Evolutionary conservation across 2,797 vertebrate species (phyloP).

Genomic region (Karalla daura): DNA sequence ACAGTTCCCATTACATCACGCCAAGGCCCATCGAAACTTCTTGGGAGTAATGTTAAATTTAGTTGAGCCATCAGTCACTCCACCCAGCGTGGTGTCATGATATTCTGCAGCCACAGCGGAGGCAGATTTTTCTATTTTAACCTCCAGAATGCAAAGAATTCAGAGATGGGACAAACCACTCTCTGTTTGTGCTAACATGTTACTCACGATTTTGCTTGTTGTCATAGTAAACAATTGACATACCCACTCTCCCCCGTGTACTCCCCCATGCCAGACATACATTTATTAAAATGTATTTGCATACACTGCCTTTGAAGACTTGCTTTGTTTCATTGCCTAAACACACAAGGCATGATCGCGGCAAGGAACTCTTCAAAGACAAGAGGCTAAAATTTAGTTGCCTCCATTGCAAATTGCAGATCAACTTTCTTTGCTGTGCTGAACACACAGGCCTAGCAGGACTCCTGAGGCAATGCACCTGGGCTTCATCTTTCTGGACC

Average conservation of each 20-base stretch:
- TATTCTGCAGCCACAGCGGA: slow-evolving; percentile 66
- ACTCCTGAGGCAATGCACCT: slow-evolving; percentile 85
- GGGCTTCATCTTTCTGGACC: slow-evolving; percentile 81
- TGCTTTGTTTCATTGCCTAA: slow-evolving; percentile 54
- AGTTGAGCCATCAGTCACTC: slow-evolving; percentile 75
- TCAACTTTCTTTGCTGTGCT: slow-evolving; percentile 79
- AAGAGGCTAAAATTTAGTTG: slow-evolving; percentile 71
- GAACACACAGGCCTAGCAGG: slow-evolving; percentile 67
- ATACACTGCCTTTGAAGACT: slow-evolving; percentile 64
- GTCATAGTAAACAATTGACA: background rate
- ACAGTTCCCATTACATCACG: slow-evolving; percentile 87
- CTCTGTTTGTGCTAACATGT: slow-evolving; percentile 16
- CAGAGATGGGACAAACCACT: slow-evolving; percentile 26
- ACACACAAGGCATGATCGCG: slow-evolving; percentile 64
- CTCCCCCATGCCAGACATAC: slow-evolving; percentile 69
- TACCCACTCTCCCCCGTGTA: slow-evolving; percentile 18
- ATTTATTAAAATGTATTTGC: slow-evolving; percentile 72
- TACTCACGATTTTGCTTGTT: slow-evolving; percentile 5
- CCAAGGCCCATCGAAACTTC: slow-evolving; percentile 72
- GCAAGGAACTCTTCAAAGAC: slow-evolving; percentile 69
- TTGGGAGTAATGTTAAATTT: slow-evolving; percentile 79
- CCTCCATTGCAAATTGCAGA: slow-evolving; percentile 82
- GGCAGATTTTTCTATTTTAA: slow-evolving; percentile 32
- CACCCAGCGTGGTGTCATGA: slow-evolving; percentile 78
- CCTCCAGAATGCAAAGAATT: slow-evolving; percentile 43